Conservation (phyloP, 2,113 vertebrate species). For the Gopherus evgoodei region DNA sequence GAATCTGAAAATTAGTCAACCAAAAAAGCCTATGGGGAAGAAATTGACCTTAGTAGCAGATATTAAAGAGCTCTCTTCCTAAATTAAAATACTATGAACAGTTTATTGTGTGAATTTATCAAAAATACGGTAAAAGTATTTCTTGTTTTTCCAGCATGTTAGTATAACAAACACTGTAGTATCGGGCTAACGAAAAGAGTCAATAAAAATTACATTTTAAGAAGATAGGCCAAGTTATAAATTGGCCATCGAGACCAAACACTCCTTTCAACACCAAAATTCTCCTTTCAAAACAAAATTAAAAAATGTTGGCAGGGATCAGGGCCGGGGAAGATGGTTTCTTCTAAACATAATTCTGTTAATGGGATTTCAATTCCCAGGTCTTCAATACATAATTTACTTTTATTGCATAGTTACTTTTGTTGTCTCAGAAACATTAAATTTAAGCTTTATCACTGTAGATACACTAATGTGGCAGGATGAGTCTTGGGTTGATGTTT, state of each 20-base stretch:
- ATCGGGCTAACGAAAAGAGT: rapidly evolving
- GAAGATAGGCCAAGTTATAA: rapidly evolving
- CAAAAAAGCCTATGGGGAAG: not conserved
- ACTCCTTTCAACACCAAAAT: rapidly evolving
- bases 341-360: not conserved
- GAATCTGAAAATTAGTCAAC: slow-evolving; percentile 28
- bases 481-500: slow-evolving; percentile 3
- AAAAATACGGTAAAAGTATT: not conserved
- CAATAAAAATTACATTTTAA: rapidly evolving
- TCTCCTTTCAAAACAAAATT: not conserved
- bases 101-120: slow-evolving; percentile 21
- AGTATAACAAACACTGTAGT: not conserved
- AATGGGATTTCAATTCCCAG: not conserved
- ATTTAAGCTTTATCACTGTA: not conserved
- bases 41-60: slow-evolving; percentile 21
- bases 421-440: not conserved
- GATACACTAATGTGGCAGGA: not conserved
- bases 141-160: not conserved
- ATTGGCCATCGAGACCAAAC: rapidly evolving
- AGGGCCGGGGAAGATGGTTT: not conserved
- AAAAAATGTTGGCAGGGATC: not conserved
- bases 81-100: not conserved
- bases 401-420: not conserved
- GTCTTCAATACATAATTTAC: not conserved
- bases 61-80: not conserved